These are phyloP conservation scores for Aramus guarauna DNA, from an alignment of 2,113 vertebrate species.

Conservation along the genomic window DNA sequence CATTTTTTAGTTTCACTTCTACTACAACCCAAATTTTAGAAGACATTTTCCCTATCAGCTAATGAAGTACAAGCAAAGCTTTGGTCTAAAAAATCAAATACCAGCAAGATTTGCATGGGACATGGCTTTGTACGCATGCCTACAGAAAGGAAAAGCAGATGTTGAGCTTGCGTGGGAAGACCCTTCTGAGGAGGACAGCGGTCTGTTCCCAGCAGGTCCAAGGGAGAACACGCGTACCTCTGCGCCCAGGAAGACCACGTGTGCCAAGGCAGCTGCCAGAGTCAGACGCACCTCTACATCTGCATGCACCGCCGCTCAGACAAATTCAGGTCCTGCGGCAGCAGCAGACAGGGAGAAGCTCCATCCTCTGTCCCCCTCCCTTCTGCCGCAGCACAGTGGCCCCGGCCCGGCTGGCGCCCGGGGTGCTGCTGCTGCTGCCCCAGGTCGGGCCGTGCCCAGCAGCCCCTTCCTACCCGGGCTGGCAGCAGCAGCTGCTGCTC, in stretches of 20 bases:
- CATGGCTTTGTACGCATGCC: fast-evolving
- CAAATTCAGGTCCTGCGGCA: fast-evolving
- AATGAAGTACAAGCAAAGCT: background rate
- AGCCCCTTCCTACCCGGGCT: no score
- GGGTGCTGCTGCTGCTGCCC: background rate
- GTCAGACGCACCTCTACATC: fast-evolving
- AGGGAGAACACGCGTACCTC: background rate
- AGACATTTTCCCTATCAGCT: fast-evolving
- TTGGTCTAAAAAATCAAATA: background rate
- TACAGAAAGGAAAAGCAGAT: background rate
- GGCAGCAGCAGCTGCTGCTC: background rate
- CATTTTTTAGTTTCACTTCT: background rate
- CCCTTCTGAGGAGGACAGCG: background rate
- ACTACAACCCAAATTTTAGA: background rate
- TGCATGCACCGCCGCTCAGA: background rate
- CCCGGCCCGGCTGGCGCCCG: fast-evolving
- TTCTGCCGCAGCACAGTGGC: background rate
- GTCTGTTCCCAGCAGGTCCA: background rate
- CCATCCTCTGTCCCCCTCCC: no score
- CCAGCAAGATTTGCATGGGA: background rate
- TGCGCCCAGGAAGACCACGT: background rate
- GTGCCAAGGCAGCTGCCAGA: fast-evolving
- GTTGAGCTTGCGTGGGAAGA: background rate
- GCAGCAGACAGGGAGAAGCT: background rate
- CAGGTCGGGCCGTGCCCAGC: background rate